Evolutionary conservation across 2,888 invertebrate genomes (phyloP), one percentile per base, ranked within the genome.

Genomic region (Penaeus monodon): DNA sequence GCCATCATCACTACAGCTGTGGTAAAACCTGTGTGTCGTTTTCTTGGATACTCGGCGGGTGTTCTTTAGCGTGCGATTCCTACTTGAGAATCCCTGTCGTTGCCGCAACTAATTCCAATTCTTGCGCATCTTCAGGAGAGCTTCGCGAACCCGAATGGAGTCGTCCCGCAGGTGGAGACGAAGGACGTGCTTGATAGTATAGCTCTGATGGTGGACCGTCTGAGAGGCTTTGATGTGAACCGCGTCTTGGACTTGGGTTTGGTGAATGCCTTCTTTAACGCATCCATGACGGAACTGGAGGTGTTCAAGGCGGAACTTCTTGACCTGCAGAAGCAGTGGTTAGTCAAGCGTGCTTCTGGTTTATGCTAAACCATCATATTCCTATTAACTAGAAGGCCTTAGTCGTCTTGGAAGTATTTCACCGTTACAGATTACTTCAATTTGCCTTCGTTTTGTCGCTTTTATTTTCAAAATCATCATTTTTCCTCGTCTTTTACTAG

Each of bases 251-350:
- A 81, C 38, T 22, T 80, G 3, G 12, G 44, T 64, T 27, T 17
- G 14, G 24, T 81, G 8, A 22, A 80, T 14, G 38, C 24, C 20
- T 49, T 80, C 17, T 70, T 66, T 65, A 38, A 80, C 29, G 27
- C 65, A 1, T 65, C 73, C 20, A 20, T 65, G 29, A 1, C 24
- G 24, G 85, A 85, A 80, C 22, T n/a, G 2, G 38, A 64, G n/a
- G 17, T 38, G 12, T 44, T 85, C 6, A n/a, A 64, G 10, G 49
- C 33, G 22, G 80, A 49, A 10, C 74, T 85, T 27, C n/a, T 14
- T 17, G 79, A 64, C 12, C 29, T 80, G 17, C 65, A 74, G 74
- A 44, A 80, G 27, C 27, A 80, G 1, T 85, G 70, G 85, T 80
- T 22, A 49, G 85, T 80, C n/a, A 24, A 14, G 74, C 0, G 74